phyloP scores from a whole-genome alignment of 2,888 invertebrate genomes.

The Linyphia triangularis region DNA sequence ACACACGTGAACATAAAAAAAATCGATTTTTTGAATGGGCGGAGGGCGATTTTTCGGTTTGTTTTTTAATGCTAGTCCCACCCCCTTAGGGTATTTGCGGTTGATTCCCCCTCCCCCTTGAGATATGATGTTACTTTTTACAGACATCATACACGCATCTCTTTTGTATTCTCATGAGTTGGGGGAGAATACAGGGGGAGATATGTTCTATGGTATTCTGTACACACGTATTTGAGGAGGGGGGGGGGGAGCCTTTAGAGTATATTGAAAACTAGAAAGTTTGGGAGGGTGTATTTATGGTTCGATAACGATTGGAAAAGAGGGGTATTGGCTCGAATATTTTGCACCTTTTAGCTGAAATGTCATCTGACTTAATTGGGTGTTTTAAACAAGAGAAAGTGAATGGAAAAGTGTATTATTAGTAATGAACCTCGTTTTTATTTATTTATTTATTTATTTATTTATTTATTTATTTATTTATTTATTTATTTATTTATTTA shows the following conservation, averaged over 20 bases:
- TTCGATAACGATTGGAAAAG: not conserved
- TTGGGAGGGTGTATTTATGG: not conserved
- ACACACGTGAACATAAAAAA: slow-evolving; percentile 10
- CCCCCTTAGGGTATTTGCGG: slow-evolving; percentile 34
- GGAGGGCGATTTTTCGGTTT: not conserved
- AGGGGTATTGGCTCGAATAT: not conserved
- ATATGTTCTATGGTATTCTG: not conserved
- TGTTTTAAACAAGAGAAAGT: too few relatives aligned
- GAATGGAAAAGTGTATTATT: too few relatives aligned
- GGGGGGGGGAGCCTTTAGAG: slow-evolving; percentile 15
- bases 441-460: too few relatives aligned
- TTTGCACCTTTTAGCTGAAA: not conserved
- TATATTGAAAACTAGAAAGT: slow-evolving; percentile 5
- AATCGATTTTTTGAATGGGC: slow-evolving; percentile 61
- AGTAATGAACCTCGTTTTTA: too few relatives aligned
- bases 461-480: too few relatives aligned
- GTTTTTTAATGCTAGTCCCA: slow-evolving; percentile 12
- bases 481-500: too few relatives aligned
- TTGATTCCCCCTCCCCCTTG: not conserved
- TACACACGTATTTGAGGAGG: not conserved
- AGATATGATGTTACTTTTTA: slow-evolving; percentile 40
- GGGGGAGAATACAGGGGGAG: not conserved
- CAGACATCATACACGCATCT: not conserved
- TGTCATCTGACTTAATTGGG: too few relatives aligned
- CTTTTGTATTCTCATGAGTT: slow-evolving; percentile 20